These are phyloP conservation scores for Cyprinus carpio DNA, from an alignment of 2,113 vertebrate species.

Conservation along the genomic window DNA sequence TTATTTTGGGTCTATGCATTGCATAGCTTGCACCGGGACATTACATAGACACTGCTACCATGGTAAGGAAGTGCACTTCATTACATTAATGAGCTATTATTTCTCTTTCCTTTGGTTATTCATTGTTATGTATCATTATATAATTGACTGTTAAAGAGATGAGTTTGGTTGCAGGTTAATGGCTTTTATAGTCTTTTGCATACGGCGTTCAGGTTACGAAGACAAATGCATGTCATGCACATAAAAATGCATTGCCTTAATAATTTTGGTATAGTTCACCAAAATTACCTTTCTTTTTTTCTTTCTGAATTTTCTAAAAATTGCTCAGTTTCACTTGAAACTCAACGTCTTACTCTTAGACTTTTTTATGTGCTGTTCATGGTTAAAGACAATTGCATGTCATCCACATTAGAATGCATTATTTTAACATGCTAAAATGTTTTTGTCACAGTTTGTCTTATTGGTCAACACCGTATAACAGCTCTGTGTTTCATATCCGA, in stretches of 20 bases:
- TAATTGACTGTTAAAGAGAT: background rate
- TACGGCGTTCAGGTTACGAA: background rate
- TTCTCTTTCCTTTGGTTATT: background rate
- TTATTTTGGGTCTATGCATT: background rate
- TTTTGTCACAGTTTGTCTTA: background rate
- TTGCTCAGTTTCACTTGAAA: background rate
- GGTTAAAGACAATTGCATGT: too few relatives aligned
- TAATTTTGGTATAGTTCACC: background rate
- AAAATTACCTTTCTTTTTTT: background rate
- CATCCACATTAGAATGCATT: background rate
- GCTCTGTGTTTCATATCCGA: background rate
- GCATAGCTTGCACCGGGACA: background rate
- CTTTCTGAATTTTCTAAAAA: background rate
- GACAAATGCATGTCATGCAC: background rate
- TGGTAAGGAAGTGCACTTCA: slow-evolving; percentile 38
- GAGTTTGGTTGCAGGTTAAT: background rate
- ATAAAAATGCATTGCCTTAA: background rate
- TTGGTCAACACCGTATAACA: background rate
- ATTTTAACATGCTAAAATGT: background rate
- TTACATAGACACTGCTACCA: slow-evolving; percentile 34
- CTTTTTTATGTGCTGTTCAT: too few relatives aligned
- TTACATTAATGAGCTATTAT: background rate
- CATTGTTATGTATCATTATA: background rate
- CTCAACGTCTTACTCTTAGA: background rate
- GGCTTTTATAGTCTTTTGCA: background rate